Conservation (phyloP, 92 coral and sea anemone species). For the Epizoanthus fatuus region DNA sequence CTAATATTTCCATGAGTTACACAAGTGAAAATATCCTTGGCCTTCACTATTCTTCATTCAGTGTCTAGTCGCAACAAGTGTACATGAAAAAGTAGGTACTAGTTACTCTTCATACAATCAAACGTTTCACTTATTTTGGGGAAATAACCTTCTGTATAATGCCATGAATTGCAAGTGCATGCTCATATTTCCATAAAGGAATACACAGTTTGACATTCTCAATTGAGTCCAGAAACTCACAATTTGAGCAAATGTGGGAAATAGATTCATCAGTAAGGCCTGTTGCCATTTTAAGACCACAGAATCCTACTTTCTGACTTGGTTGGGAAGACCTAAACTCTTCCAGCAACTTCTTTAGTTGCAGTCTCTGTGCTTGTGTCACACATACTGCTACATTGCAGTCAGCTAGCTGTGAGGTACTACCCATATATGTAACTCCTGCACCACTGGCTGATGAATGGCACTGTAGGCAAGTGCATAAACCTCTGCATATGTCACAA, state of each 20-base stretch:
- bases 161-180: not conserved
- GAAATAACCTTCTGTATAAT: conserved; percentile 16
- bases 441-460: not conserved
- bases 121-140: not conserved
- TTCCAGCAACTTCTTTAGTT: not conserved
- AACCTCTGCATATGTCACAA: conserved; percentile 23
- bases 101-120: not conserved
- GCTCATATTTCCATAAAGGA: conserved; percentile 28
- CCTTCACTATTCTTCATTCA: too few species aligned
- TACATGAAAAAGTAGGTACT: too few species aligned
- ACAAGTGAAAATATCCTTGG: too few species aligned
- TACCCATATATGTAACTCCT: not conserved
- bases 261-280: conserved; percentile 24
- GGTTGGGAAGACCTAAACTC: not conserved
- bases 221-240: not conserved
- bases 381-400: too few species aligned
- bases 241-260: conserved; percentile 14
- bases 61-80: too few species aligned
- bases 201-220: not conserved
- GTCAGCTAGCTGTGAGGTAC: not conserved
- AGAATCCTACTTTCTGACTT: not conserved
- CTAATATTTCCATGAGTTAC: too few species aligned
- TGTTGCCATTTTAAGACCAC: conserved; percentile 1
- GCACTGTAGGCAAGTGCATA: conserved; percentile 4
- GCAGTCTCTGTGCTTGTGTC: not conserved